Percentiles rank a stretch among this genome's conserved stretches.
Conservation (phyloP, 2,113 vertebrate species). For the Cinclus mexicanus region DNA sequence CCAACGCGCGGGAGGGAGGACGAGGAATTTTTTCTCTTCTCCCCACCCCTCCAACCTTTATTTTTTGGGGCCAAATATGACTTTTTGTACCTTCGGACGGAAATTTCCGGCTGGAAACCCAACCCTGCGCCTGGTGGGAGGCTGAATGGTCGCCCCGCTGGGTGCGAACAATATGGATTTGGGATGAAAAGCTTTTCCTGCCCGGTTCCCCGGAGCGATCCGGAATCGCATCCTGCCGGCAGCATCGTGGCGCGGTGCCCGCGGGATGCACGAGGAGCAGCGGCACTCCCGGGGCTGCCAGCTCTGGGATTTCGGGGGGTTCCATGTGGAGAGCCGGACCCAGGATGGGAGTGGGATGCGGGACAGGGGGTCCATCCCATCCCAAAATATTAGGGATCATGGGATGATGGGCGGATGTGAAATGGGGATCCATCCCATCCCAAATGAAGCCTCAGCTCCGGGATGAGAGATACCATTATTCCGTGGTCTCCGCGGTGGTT, state of each 20-base stretch:
- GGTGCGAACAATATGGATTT: background rate
- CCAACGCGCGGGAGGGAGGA: background rate
- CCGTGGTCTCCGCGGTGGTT: background rate
- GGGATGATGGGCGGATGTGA: background rate
- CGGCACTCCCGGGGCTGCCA: background rate
- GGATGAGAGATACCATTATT: background rate
- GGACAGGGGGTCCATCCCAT: no score
- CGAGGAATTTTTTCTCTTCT: background rate
- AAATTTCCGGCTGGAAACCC: conserved; percentile 54
- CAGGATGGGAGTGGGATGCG: background rate
- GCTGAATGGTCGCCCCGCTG: conserved; percentile 27
- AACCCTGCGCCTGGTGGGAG: background rate
- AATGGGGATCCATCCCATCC: background rate
- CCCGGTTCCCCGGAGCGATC: background rate
- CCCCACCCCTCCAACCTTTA: rapidly evolving
- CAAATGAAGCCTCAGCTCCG: background rate
- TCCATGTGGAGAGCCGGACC: rapidly evolving
- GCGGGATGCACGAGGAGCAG: background rate
- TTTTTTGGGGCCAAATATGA: background rate
- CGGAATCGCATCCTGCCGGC: background rate
- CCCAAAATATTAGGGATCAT: background rate
- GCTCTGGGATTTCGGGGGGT: rapidly evolving
- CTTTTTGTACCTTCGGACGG: conserved; percentile 5
- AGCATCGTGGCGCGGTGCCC: background rate
- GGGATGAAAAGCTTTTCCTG: conserved; percentile 33